These are phyloP conservation scores for Tyto alba DNA, from an alignment of 2,113 vertebrate genomes.

Conservation along the genomic window DNA sequence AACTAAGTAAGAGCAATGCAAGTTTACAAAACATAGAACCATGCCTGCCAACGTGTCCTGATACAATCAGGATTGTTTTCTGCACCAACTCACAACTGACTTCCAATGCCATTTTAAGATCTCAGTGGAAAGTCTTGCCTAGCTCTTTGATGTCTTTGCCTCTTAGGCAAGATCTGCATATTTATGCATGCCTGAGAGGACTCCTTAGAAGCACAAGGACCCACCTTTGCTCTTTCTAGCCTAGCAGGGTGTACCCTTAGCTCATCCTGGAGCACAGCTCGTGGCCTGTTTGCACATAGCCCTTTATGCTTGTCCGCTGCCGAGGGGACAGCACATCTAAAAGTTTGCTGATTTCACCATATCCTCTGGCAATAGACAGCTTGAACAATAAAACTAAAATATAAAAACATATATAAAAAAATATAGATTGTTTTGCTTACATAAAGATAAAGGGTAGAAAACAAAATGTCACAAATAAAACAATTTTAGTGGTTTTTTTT, in stretches of 20 bases:
- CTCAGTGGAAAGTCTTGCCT: background rate
- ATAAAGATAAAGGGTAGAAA: background rate
- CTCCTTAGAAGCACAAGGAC: background rate
- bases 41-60: background rate
- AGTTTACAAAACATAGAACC: background rate
- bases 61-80: background rate
- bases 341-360: background rate
- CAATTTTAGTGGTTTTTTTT: background rate
- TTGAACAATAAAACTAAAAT: background rate
- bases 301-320: background rate
- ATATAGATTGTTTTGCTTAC: background rate
- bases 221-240: background rate
- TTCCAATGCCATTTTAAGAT: background rate
- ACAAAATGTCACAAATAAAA: background rate
- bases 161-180: background rate
- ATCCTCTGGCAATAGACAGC: background rate
- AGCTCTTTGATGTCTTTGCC: background rate
- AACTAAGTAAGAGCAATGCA: accelerated
- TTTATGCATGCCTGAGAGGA: background rate
- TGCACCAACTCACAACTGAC: background rate
- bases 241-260: background rate
- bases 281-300: background rate
- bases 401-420: no score
- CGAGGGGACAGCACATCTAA: background rate
- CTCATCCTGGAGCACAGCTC: background rate